Base-by-base conservation (phyloP, 2,888 invertebrate genomes). In the Bombyx huttoni region DNA sequence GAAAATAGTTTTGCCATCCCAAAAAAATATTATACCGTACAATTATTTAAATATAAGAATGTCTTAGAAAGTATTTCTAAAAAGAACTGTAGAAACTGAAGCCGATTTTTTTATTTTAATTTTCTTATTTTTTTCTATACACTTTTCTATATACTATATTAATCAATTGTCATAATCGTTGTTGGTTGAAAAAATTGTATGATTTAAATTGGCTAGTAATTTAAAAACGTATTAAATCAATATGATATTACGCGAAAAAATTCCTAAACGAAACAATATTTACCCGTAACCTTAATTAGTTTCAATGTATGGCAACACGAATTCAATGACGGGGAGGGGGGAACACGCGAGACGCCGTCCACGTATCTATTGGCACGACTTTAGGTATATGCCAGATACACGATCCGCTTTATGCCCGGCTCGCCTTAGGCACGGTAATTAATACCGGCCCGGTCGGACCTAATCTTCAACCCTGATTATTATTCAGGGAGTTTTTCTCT, bases 361-460 rank as follows among this genome's bases (percentile, higher is more conserved):
- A 65, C 67, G 71, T 68, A 68, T 62, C 65, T 14, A 46, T 10
- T 10, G 40, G 3, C 7, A 8, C 40, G 10, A 13, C 6, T 48
- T 34, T 34, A 13, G 35, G 33, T 47, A 45, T 34, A 77, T 75
- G 75, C 67, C 77, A 82, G 83, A 82, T 78, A 84, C 77, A 77
- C 79, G 77, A 83, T 76, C 40, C 40, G 78, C 78, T 79, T 75
- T 73, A 66, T 78, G 68, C 65, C 63, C 62, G 60, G 56, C 56
- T 58, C 62, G 67, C 75, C 73, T 68, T 70, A 64, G 73, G 78
- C 75, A 64, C 67, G 69, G 78, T 76, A 81, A 83, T 83, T 82
- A 83, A 81, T 81, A 76, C 70, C 67, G 64, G 52, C 56, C 67
- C 58, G 67, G 68, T 68, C 67, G 70, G 67, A 67, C 65, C 61